A percentile compares a stretch with the other conserved stretches of the same genome.
These are phyloP conservation scores for Seira ritae DNA, from an alignment of 2,888 invertebrate species.

Conservation along the genomic window DNA sequence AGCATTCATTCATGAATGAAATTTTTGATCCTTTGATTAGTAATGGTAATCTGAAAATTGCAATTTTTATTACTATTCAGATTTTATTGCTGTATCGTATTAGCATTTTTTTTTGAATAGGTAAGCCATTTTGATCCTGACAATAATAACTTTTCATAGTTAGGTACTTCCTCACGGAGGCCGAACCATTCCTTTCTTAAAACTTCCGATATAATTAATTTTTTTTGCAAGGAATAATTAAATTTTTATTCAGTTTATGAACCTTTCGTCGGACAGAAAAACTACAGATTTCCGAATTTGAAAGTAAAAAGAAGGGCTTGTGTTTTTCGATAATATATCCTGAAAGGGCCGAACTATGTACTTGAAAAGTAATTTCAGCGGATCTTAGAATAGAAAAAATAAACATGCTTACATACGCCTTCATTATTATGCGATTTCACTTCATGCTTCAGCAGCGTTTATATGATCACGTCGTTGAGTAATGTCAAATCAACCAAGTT, in stretches of 20 bases:
- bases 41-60: not conserved
- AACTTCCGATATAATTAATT: slow-evolving; percentile 9
- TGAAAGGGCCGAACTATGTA: too few relatives aligned
- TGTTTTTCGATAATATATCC: not conserved
- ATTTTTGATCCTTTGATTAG: not conserved
- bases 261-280: too few relatives aligned
- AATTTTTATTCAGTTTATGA: too few relatives aligned
- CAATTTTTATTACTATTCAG: not conserved
- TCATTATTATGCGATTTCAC: slow-evolving; percentile 32
- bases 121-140: too few relatives aligned
- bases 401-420: not conserved
- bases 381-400: slow-evolving; percentile 3
- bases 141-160: not conserved
- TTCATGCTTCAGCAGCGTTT: slow-evolving; percentile 20
- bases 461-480: too few relatives aligned
- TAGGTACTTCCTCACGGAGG: slow-evolving; percentile 7
- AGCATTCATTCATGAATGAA: not conserved
- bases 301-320: not conserved
- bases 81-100: too few relatives aligned
- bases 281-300: not conserved
- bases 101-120: too few relatives aligned
- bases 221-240: not conserved
- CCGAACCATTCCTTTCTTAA: not conserved
- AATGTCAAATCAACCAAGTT: not conserved
- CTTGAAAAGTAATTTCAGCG: too few relatives aligned